Evolutionary conservation across 2,888 invertebrate genomes (phyloP).

Genomic region (Kuschelorhynchus macadamiae): DNA sequence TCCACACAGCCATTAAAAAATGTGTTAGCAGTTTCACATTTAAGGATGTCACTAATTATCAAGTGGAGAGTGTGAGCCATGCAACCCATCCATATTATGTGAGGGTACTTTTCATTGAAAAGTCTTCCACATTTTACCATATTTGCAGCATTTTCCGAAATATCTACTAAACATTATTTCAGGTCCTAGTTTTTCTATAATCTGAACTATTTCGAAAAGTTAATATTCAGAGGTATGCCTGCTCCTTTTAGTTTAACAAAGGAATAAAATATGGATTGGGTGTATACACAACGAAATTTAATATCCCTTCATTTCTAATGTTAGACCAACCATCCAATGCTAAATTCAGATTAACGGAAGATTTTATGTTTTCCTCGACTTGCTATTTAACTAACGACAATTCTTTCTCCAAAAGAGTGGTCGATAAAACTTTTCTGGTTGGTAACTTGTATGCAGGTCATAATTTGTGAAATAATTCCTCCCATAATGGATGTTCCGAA

Average conservation of each 20-base stretch:
- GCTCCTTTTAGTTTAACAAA: not conserved
- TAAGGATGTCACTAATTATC: no score
- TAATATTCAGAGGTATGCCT: not conserved
- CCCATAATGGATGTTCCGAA: not conserved
- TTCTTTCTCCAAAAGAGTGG: conserved; percentile 2
- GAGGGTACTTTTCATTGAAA: no score
- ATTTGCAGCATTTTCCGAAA: not conserved
- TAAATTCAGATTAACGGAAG: not conserved
- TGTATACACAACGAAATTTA: conserved; percentile 1
- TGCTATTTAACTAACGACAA: not conserved
- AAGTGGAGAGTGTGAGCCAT: no score
- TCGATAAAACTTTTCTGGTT: not conserved
- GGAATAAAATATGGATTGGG: not conserved
- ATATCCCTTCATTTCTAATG: not conserved
- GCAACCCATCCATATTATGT: no score
- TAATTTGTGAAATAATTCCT: not conserved
- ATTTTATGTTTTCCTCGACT: not conserved
- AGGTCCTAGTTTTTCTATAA: conserved; percentile 3
- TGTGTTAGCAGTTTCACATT: no score
- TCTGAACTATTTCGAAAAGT: not conserved
- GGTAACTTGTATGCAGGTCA: not conserved
- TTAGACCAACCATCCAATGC: not conserved
- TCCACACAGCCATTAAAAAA: no score
- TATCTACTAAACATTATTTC: not conserved
- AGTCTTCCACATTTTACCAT: not conserved